Evolutionary conservation across 2,888 invertebrate species (phyloP), one percentile per base, ranked within the genome.

Genomic region (Matsumyia berberina): DNA sequence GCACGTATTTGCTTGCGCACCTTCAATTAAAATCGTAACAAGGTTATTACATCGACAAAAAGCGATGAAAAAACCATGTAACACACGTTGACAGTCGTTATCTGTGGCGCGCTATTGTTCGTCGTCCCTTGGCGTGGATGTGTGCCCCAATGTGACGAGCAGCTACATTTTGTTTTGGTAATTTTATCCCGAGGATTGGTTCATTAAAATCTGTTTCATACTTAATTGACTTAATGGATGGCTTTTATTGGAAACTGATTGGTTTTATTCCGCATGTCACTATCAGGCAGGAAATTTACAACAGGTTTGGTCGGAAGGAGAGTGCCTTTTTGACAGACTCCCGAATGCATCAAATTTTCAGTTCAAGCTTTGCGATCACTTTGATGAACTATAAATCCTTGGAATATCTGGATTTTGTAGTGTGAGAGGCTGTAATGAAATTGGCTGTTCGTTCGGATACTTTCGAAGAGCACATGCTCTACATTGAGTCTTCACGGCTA

Each of bases 11-110:
- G 2, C 1, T 24, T 3, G 24, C 24, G 90, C 91, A 89, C 90
- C 89, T 90, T 90, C 90, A 91, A 91, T 91, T 91, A 91, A 91
- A 91, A 89, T 89, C 88, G 89, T 90, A 91, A 91, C 91, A 90
- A 90, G 90, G 90, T 91, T 91, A 91, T 91, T 90, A 85, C 80
- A 76, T 73, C 67, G 62, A 8, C 62, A 64, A 42, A 33, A 67
- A 9, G 11, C 24, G 19, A 42, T 37, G 39, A 17, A 62, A 39
- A 51, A 12, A 31, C 11, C 5, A 7, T 12, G 5, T 3, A 24
- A 15, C 5, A 7, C 12, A 5, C 46, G 24, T 57, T 39, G 64
- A 49, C 55, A 53, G 19, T 62, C 35, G 67, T 74, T 58, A 60
- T 60, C 51, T 58, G 33, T 37, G 46, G 31, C 11, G 31, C 11